Percentiles rank a stretch among this genome's conserved stretches.
Conservation (phyloP, 1,140 invertebrate genomes). For the Arctopsyche grandis region DNA sequence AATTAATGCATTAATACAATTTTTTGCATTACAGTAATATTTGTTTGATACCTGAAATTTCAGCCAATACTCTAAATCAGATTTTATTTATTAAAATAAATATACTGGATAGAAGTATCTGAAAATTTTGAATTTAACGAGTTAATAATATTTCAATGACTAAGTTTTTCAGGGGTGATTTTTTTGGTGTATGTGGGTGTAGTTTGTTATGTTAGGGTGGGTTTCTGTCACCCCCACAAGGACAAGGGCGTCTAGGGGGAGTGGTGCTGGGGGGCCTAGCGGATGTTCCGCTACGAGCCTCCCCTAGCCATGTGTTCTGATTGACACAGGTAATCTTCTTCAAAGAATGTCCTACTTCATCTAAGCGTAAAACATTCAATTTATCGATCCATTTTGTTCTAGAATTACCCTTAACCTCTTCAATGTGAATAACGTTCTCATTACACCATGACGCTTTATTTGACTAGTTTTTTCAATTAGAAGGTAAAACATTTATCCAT, state of each 20-base stretch:
- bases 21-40: too few relatives aligned
- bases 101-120: too few relatives aligned
- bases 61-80: too few relatives aligned
- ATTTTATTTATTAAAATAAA: too few relatives aligned
- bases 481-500: too few relatives aligned
- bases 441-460: too few relatives aligned
- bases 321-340: background rate
- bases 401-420: slow-evolving; percentile 1
- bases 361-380: background rate
- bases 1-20: too few relatives aligned
- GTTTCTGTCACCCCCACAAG: background rate
- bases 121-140: too few relatives aligned
- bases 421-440: background rate
- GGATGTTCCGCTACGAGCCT: background rate
- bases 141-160: too few relatives aligned
- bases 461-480: too few relatives aligned
- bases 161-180: too few relatives aligned
- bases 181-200: background rate
- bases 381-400: slow-evolving; percentile 14
- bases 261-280: background rate
- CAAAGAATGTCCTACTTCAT: background rate
- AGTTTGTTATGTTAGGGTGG: background rate
- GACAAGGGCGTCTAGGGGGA: background rate
- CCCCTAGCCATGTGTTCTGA: background rate
- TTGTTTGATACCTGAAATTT: too few relatives aligned